A percentile compares a stretch with the other conserved stretches of the same genome.
Conservation (phyloP, 2,113 vertebrate genomes). For the Chinchilla lanigera region DNA sequence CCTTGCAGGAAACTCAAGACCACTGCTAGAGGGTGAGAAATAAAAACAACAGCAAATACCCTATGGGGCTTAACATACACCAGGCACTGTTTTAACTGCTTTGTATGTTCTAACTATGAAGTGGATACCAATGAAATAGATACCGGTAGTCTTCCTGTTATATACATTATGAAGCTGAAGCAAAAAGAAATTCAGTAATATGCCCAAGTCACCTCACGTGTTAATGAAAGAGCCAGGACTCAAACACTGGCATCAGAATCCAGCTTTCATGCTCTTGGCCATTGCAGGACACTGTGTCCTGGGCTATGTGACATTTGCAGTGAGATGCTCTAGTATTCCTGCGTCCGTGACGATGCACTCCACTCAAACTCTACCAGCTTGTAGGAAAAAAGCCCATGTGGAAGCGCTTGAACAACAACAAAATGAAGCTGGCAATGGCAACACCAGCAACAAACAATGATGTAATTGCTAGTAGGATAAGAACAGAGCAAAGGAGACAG, state of each 20-base stretch:
- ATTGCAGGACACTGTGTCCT: neutral
- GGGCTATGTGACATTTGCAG: neutral
- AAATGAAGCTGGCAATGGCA: neutral
- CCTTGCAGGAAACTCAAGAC: neutral
- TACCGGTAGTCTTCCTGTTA: neutral
- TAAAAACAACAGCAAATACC: neutral
- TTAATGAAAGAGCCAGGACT: neutral
- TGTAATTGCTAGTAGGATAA: too few relatives aligned
- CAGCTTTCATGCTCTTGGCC: neutral
- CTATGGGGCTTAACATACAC: too few relatives aligned
- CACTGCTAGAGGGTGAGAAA: neutral
- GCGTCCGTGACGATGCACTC: rapidly evolving
- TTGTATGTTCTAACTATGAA: neutral
- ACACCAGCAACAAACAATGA: neutral
- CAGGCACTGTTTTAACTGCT: neutral
- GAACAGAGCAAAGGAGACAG: neutral
- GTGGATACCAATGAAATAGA: neutral
- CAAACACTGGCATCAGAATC: neutral
- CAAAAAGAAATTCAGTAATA: neutral
- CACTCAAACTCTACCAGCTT: neutral
- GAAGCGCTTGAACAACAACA: neutral
- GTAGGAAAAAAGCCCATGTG: rapidly evolving
- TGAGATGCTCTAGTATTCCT: too few relatives aligned
- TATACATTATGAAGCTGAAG: neutral
- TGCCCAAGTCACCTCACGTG: neutral